Evolutionary conservation across 2,797 vertebrate species (phyloP).

Genomic region (Mareca strepera): DNA sequence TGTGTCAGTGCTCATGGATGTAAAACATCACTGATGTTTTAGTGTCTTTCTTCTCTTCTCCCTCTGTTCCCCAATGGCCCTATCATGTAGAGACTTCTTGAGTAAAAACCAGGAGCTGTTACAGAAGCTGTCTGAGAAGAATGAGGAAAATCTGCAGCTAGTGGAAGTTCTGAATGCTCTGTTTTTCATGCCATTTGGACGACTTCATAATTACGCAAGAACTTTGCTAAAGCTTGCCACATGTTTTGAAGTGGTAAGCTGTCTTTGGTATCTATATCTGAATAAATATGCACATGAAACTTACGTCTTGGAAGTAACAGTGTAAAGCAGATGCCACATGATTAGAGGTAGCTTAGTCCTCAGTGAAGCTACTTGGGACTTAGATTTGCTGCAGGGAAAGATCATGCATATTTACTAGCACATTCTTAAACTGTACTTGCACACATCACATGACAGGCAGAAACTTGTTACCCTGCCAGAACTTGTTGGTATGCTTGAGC

Average conservation of each 20-base stretch:
- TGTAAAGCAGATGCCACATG: neutral
- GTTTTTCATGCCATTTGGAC: constrained; percentile 88
- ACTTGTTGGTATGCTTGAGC: neutral
- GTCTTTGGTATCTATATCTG: neutral
- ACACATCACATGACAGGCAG: neutral
- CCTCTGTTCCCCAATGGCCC: neutral
- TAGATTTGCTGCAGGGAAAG: neutral
- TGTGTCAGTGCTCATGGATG: neutral
- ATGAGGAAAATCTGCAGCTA: constrained; percentile 83
- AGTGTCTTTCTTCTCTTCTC: neutral
- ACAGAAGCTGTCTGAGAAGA: constrained; percentile 86
- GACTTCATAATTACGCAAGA: constrained; percentile 88
- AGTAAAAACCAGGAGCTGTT: constrained; percentile 90
- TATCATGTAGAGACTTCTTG: constrained; percentile 84
- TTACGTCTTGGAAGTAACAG: neutral
- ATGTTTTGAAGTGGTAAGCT: constrained; percentile 93
- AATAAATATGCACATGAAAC: neutral
- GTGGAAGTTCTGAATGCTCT: constrained; percentile 86
- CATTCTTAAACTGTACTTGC: neutral
- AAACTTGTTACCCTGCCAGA: neutral
- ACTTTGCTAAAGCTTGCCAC: constrained; percentile 92
- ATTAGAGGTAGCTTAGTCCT: neutral
- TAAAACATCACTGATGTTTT: neutral
- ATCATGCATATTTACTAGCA: neutral
- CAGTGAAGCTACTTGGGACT: neutral